A percentile compares a stretch with the other conserved stretches of the same genome.
phyloP scores from a whole-genome alignment of 2,888 invertebrate species.

The Trachelus troglodyta region DNA sequence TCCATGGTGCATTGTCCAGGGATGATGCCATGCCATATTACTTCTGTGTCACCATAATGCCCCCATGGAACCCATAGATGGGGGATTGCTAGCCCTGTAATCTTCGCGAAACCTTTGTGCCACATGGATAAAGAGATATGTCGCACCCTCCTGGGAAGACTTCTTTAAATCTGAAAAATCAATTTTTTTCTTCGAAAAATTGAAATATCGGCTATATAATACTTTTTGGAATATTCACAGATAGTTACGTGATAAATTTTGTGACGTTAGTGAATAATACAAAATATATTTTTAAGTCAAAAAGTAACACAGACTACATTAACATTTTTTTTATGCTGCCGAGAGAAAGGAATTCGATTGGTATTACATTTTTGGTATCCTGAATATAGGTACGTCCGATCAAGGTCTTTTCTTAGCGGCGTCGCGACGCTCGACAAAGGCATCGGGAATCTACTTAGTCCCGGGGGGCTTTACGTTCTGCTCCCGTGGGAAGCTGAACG shows the following conservation, averaged over 20 bases:
- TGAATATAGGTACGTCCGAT: slow-evolving; percentile 30
- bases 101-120: slow-evolving; percentile 61
- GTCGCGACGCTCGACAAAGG: slow-evolving; percentile 46
- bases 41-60: slow-evolving; percentile 52
- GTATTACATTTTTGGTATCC: slow-evolving; percentile 31
- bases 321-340: neutral
- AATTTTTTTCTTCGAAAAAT: neutral
- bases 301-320: neutral
- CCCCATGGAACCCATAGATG: slow-evolving; percentile 51
- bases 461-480: slow-evolving; percentile 40
- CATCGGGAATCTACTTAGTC: slow-evolving; percentile 58
- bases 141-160: slow-evolving; percentile 15
- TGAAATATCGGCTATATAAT: neutral
- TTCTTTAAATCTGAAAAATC: slow-evolving; percentile 38
- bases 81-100: slow-evolving; percentile 60
- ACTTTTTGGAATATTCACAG: neutral
- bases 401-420: slow-evolving; percentile 22
- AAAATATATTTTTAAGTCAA: neutral
- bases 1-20: slow-evolving; percentile 48
- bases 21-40: slow-evolving; percentile 54
- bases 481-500: slow-evolving; percentile 41
- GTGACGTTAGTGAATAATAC: neutral
- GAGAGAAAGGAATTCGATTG: slow-evolving; percentile 33
- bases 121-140: slow-evolving; percentile 53
- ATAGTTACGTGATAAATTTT: neutral